Evolutionary conservation across 2,888 invertebrate genomes (phyloP).

Genomic region (Mechanitis mazaeus): DNA sequence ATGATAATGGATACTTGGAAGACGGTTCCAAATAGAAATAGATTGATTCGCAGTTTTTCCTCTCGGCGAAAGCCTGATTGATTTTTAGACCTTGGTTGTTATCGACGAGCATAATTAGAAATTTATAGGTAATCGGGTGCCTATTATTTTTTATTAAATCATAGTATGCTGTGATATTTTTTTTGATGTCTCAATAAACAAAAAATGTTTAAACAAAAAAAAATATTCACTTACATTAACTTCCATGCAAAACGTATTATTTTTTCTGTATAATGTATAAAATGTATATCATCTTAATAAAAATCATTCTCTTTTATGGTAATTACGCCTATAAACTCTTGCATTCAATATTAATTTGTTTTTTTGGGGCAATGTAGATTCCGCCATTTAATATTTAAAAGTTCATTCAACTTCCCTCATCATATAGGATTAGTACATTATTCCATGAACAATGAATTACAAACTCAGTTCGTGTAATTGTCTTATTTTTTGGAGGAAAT

Average conservation of each 20-base stretch:
- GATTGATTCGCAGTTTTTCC: slow-evolving; percentile 67
- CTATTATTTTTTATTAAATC: neutral
- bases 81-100: slow-evolving; percentile 38
- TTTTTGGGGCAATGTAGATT: slow-evolving; percentile 26
- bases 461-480: slow-evolving; percentile 21
- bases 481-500: slow-evolving; percentile 10
- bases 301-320: neutral
- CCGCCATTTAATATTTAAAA: slow-evolving; percentile 41
- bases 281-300: neutral
- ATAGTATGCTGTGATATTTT: neutral
- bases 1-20: slow-evolving; percentile 62
- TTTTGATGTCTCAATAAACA: neutral
- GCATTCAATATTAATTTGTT: slow-evolving; percentile 32
- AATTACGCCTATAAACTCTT: slow-evolving; percentile 17
- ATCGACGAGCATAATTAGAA: slow-evolving; percentile 23
- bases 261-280: too few relatives aligned
- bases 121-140: neutral
- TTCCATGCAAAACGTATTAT: too few relatives aligned
- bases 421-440: slow-evolving; percentile 34
- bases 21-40: slow-evolving; percentile 63
- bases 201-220: too few relatives aligned
- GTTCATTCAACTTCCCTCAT: slow-evolving; percentile 41
- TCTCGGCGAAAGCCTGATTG: slow-evolving; percentile 44
- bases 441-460: slow-evolving; percentile 16
- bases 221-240: too few relatives aligned